A percentile compares a stretch with the other conserved stretches of the same genome.
Conservation (phyloP, 2,888 invertebrate species). For the Miltochrista miniata region DNA sequence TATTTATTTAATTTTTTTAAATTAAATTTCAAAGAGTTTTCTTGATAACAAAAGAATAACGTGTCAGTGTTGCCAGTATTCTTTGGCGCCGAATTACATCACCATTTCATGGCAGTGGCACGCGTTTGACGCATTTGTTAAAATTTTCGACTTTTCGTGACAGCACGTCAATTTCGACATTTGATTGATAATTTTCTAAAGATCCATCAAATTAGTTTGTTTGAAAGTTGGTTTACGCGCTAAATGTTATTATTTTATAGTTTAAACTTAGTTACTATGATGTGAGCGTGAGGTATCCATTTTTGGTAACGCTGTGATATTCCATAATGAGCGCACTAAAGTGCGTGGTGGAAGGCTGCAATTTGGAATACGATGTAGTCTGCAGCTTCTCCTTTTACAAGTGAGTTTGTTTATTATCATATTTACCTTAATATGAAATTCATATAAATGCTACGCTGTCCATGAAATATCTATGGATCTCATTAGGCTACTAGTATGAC, state of each 20-base stretch:
- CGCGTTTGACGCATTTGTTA: slow-evolving; percentile 70
- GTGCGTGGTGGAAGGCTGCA: slow-evolving; percentile 80
- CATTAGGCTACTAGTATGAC: slow-evolving; percentile 23
- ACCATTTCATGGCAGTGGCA: slow-evolving; percentile 81
- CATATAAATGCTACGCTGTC: slow-evolving; percentile 14
- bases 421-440: slow-evolving; percentile 11
- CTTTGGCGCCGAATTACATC: slow-evolving; percentile 72
- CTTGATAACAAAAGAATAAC: neutral
- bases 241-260: slow-evolving; percentile 72
- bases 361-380: slow-evolving; percentile 78
- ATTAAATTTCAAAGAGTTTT: neutral
- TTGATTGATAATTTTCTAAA: slow-evolving; percentile 83
- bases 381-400: slow-evolving; percentile 82
- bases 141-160: slow-evolving; percentile 82
- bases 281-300: slow-evolving; percentile 70
- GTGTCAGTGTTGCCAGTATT: slow-evolving; percentile 57
- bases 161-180: slow-evolving; percentile 84
- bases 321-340: slow-evolving; percentile 72
- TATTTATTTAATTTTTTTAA: neutral
- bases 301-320: slow-evolving; percentile 58
- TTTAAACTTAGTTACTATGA: slow-evolving; percentile 58
- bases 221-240: slow-evolving; percentile 81
- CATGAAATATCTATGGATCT: slow-evolving; percentile 28
- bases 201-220: slow-evolving; percentile 82
- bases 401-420: slow-evolving; percentile 64